Evolutionary conservation across 2,888 invertebrate species (phyloP), one percentile per base, ranked within the genome.

Genomic region (Chouioia cunea): DNA sequence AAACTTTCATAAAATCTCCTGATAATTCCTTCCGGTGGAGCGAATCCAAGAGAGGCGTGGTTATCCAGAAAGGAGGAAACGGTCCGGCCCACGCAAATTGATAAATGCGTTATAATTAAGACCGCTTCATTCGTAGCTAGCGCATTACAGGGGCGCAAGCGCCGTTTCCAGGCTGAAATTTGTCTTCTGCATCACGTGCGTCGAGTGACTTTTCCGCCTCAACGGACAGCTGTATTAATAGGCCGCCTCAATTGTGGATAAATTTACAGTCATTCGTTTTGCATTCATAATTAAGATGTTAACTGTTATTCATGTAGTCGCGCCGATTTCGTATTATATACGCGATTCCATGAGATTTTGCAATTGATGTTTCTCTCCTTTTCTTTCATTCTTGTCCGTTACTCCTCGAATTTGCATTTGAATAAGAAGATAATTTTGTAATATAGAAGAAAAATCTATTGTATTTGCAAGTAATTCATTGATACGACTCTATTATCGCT

Each of bases 231-330:
- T 46, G 44, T 44, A 53, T 63, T 63, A 59, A 63, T 53, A 53
- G 53, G 44, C 44, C 20, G 53, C 27, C 44, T 50, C 14, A 18
- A 58, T 58, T 59, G 52, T 60, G 22, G 47, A 67, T 59, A 23
- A 52, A 52, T 47, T 53, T 47, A 36, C 46, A n/a, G 53, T 20
- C 46, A 44, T 54, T 58, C 65, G 44, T 58, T 66, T 46, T 36
- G 59, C 16, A 59, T 58, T 53, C 53, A 44, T 66, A 59, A 59
- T 59, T 50, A 59, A 46, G 44, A 58, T 46, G 52, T 52, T 58
- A 58, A 65, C 44, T 22, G 50, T 46, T 27, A 66, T 16, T 59
- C 46, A 53, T 46, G 44, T 16, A 57, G 27, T 15, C 16, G 22
- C 43, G 62, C 14, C 20, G 15, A 46, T 54, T 54, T 64, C 43